Base-by-base conservation (phyloP, 2,888 invertebrate genomes). In the Nomada ferruginata region DNA sequence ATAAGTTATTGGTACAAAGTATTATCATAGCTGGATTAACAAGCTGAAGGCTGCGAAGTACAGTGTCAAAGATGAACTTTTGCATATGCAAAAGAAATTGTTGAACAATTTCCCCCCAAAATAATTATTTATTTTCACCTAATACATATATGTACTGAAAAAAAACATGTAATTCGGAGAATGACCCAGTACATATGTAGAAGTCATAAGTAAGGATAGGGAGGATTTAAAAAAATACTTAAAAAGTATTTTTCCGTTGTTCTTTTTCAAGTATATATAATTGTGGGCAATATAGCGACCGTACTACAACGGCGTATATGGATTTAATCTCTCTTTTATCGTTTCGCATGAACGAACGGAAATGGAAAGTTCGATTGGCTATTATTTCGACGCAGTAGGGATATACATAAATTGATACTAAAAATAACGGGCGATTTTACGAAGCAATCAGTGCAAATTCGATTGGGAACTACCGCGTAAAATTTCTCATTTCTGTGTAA, bases 401-500 rank as follows among this genome's bases (percentile, higher is more conserved):
- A 59, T 36, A 9, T n/a, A 20, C 26, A 29, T 52, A 29, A 75
- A 60, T 69, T 64, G 70, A 70, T 79, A 42, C 9, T 44, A 66
- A 76, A 77, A 79, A 36, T 60, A 53, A 59, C 26, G 53, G 50
- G 15, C 44, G 60, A 69, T 69, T 65, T 70, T 29, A 60, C 53
- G 29, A 57, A 42, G 53, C 60, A 65, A 76, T 76, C 60, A 50
- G 69, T 23, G 70, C 13, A 57, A 52, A 26, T 75, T 70, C 52
- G 59, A 15, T 57, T 70, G 75, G 11, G 53, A 76, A 79, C n/a
- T 52, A 60, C 15, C 57, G 18, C 70, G 65, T 65, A 76, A 79
- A 76, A 76, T 69, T 65, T 75, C 79, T 69, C 75, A 42, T 79
- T 75, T 60, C 76, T 64, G 52, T 23, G 75, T 70, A 64, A 76